Evolutionary conservation across 2,888 invertebrate genomes (phyloP).

Genomic region (Dysmachus trigonus): DNA sequence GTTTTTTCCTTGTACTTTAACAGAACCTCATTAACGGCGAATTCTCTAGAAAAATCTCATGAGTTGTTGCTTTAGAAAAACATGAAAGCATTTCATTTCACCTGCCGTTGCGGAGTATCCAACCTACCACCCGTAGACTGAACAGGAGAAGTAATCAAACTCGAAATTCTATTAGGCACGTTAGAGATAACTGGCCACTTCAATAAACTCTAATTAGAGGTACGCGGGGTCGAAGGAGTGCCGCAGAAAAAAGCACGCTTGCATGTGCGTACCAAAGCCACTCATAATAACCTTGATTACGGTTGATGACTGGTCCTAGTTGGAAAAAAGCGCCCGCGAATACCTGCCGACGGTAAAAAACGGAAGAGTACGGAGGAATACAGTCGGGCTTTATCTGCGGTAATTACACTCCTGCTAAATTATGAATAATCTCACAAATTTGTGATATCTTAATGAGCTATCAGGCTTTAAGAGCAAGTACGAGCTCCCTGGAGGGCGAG

Average conservation of each 20-base stretch:
- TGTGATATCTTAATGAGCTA: not conserved
- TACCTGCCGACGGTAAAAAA: not conserved
- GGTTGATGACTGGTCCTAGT: constrained; percentile 3
- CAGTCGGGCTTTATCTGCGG: not conserved
- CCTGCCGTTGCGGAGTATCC: not conserved
- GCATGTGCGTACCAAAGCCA: not conserved
- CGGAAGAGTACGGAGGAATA: not conserved
- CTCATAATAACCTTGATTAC: constrained; percentile 12
- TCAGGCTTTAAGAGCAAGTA: not conserved
- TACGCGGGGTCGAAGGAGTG: not conserved
- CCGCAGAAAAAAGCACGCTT: not conserved
- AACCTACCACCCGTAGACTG: not conserved
- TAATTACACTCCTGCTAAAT: not conserved
- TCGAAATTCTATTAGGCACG: not conserved
- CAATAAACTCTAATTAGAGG: constrained; percentile 3
- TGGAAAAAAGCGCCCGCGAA: not conserved
- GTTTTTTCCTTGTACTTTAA: not conserved
- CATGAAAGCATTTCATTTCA: not conserved
- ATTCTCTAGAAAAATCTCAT: not conserved
- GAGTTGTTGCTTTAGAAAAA: not conserved
- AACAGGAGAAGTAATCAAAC: not conserved
- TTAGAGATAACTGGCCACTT: not conserved
- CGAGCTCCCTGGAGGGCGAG: not conserved
- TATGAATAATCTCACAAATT: not conserved
- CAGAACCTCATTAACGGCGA: not conserved